These are phyloP conservation scores for Poecilia velifera DNA, from an alignment of 2,797 vertebrate species.

Conservation along the genomic window DNA sequence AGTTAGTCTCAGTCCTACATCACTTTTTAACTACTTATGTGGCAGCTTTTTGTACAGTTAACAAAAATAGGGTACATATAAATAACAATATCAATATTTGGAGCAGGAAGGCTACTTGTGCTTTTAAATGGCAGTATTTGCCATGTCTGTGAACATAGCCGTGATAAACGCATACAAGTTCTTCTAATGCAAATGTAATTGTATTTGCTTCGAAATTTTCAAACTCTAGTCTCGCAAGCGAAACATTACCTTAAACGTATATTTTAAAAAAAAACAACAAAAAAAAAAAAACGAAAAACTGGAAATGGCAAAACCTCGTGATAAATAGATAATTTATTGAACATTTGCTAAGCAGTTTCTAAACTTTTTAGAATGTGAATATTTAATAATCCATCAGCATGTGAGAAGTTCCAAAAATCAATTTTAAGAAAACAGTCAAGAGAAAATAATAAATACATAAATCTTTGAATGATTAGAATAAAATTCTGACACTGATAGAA, in stretches of 20 bases:
- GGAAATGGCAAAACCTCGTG: background rate
- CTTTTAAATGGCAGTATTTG: too few species aligned
- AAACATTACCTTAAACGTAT: background rate
- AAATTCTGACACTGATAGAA: background rate
- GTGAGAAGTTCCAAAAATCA: background rate
- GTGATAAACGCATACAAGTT: background rate
- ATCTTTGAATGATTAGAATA: conserved; percentile 1
- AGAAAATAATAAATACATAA: background rate
- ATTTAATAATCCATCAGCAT: background rate
- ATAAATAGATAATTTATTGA: background rate
- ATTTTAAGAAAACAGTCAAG: background rate
- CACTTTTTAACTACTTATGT: background rate
- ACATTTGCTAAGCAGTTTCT: background rate
- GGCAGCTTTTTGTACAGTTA: background rate
- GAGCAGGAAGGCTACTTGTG: background rate
- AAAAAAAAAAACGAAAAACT: too few species aligned
- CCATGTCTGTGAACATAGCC: background rate
- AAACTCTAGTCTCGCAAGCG: background rate
- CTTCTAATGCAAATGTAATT: background rate
- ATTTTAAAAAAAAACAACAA: background rate
- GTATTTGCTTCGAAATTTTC: background rate
- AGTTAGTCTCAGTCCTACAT: background rate
- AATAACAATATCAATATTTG: background rate
- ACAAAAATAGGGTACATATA: background rate
- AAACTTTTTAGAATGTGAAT: background rate